Conservation (phyloP, 1,140 invertebrate genomes). For the Brachionus paranguensis region DNA sequence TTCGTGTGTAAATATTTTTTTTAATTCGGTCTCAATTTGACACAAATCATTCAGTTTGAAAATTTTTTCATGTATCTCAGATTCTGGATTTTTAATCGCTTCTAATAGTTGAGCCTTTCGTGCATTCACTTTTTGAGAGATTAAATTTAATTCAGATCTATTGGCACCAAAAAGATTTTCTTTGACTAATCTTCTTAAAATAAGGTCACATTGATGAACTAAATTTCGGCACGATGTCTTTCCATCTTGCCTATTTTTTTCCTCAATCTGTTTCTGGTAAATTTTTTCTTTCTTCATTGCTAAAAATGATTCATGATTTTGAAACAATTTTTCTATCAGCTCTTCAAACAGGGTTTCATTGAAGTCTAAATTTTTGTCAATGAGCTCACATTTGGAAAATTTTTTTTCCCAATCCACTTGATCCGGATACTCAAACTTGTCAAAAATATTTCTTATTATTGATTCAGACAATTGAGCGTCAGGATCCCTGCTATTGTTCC, state of each 20-base stretch:
- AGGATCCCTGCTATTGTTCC: neutral
- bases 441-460: conserved; percentile 14
- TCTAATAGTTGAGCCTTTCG: neutral
- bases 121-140: neutral
- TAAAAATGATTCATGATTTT: neutral
- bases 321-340: neutral
- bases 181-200: conserved; percentile 6
- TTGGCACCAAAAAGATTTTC: neutral
- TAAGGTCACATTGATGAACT: conserved; percentile 3
- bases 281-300: neutral
- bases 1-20: neutral
- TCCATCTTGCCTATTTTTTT: neutral
- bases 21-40: neutral
- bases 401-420: neutral
- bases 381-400: neutral
- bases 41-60: neutral
- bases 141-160: neutral
- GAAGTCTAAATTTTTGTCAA: neutral
- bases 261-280: neutral
- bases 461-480: neutral
- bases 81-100: neutral
- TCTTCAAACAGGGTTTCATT: neutral
- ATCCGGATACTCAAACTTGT: conserved; percentile 34
- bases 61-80: neutral
- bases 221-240: neutral